phyloP scores from a whole-genome alignment of 2,113 vertebrate species.

The Esox niger region DNA sequence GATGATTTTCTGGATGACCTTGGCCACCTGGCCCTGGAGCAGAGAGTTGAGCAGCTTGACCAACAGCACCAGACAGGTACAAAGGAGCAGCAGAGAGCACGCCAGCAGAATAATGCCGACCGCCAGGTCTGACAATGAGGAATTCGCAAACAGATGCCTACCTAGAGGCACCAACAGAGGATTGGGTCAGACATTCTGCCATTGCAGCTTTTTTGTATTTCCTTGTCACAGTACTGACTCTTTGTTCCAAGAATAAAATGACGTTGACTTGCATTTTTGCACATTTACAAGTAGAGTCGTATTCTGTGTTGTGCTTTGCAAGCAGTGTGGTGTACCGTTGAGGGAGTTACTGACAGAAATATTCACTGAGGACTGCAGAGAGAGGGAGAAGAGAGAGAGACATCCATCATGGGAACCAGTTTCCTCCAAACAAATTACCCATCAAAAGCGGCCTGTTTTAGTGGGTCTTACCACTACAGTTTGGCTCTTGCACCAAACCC shows the following conservation, averaged over 20 bases:
- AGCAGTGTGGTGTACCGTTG: too few relatives aligned
- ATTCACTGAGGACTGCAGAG: constrained; percentile 11
- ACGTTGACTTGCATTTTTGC: constrained; percentile 36
- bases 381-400: neutral
- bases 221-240: too few relatives aligned
- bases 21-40: constrained; percentile 82
- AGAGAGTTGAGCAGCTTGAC: constrained; percentile 84
- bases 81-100: constrained; percentile 74
- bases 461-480: constrained; percentile 58
- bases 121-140: constrained; percentile 73
- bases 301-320: constrained; percentile 38
- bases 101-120: constrained; percentile 80
- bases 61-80: constrained; percentile 79
- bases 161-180: constrained; percentile 55
- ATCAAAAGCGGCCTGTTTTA: too few relatives aligned
- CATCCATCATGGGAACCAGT: neutral
- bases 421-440: neutral
- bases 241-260: neutral
- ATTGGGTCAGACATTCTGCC: too few relatives aligned
- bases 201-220: too few relatives aligned
- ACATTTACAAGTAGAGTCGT: constrained; percentile 19
- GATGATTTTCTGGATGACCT: constrained; percentile 77
- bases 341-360: neutral
- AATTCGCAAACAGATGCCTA: constrained; percentile 76
- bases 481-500: constrained; percentile 77